Base-by-base conservation (phyloP, 2,888 invertebrate genomes). In the Nezara viridula region DNA sequence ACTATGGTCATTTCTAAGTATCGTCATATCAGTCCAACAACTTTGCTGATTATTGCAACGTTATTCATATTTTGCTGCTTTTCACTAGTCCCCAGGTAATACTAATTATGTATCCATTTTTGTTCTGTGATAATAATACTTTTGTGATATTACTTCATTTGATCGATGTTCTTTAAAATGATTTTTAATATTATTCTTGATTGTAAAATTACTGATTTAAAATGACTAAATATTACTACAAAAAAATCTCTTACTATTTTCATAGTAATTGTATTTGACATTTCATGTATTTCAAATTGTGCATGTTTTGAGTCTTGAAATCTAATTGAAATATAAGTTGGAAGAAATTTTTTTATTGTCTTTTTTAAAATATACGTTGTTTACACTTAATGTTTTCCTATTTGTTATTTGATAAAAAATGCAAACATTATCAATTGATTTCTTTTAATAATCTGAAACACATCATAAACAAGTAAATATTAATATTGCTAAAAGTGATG, bases 21-120 rank as follows among this genome's bases (percentile, higher is more conserved):
- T 55, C 86, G 66, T n/a, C 86, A 85, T 24, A 90, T 90, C 21
- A 90, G 90, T 50, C 90, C 90, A 16, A 89, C 89, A n/a, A 90
- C 90, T 40, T 89, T 90, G 27, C 87, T 90, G 16, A 89, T 90
- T 32, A 88, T 88, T 24, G 86, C 73, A 44, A 90, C 90, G 49
- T 81, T 90, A 21, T 90, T 90, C 85, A 89, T 90, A 86, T 90
- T 90, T 60, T 88, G 88, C 44, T 86, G 88, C 86, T 90, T 90
- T 40, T 89, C 89, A n/a, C 86, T 90, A 27, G 88, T 90, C 19
- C 88, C 86, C 85, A 90, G 90, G 90, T 89, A 90, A 86, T 66
- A n/a, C 7, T 49, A 77, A 66, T 40, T 21, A 47, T 40, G 32
- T 32, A 40, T 73, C 21, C n/a, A 32, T 32, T 88, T 73, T 81